Evolutionary conservation across 2,797 vertebrate genomes (phyloP).

Genomic region (Acridotheres tristis): DNA sequence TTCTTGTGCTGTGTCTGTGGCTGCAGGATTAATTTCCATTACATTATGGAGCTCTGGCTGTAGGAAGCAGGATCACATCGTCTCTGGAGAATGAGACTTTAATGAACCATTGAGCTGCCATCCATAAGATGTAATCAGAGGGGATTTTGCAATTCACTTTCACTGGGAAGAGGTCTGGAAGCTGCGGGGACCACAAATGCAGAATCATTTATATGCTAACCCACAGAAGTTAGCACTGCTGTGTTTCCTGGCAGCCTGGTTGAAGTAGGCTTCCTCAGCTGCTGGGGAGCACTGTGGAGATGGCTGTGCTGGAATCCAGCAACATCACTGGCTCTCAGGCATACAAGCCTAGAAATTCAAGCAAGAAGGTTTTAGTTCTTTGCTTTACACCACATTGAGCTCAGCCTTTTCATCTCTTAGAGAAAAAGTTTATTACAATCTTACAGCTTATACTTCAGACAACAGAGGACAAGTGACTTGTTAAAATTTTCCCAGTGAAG

Average conservation of each 20-base stretch:
- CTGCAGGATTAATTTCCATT: not conserved
- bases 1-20: not conserved
- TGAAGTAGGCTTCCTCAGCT: not conserved
- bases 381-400: not conserved
- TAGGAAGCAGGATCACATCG: not conserved
- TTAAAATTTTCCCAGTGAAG: not conserved
- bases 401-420: not conserved
- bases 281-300: not conserved
- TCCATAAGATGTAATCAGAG: not conserved
- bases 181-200: not conserved
- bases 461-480: not conserved
- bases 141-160: not conserved
- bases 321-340: not conserved
- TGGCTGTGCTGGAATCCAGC: not conserved
- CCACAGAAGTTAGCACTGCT: not conserved
- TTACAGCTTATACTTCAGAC: not conserved
- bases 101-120: not conserved
- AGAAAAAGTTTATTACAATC: not conserved
- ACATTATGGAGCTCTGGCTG: not conserved
- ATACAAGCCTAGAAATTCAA: not conserved
- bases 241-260: not conserved
- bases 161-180: not conserved
- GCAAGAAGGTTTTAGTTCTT: not conserved
- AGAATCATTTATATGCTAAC: not conserved
- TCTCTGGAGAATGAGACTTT: not conserved